These are phyloP conservation scores for Notiomystis cincta DNA, from an alignment of 2,113 vertebrate species.

Conservation along the genomic window DNA sequence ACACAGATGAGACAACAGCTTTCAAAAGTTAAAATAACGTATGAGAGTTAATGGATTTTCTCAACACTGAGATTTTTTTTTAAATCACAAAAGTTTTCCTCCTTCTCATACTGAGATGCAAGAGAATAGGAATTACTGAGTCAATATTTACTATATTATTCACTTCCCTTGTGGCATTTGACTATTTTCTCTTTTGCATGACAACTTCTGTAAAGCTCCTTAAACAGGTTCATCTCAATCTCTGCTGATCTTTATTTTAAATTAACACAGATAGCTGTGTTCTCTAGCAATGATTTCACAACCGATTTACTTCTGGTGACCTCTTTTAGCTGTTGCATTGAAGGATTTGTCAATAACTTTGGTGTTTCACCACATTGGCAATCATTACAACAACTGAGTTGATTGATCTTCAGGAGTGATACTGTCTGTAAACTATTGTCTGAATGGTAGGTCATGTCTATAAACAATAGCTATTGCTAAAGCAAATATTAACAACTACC, in stretches of 20 bases:
- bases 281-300: background rate
- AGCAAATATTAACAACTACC: background rate
- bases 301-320: background rate
- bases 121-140: background rate
- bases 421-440: background rate
- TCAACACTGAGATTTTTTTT: background rate
- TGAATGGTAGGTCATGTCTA: background rate
- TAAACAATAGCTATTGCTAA: background rate
- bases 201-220: background rate
- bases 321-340: background rate
- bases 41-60: background rate
- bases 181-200: background rate
- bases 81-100: background rate
- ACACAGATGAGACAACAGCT: background rate
- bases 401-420: background rate
- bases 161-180: background rate
- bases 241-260: background rate
- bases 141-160: background rate
- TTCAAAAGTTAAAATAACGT: background rate
- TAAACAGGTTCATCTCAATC: background rate
- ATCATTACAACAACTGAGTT: background rate
- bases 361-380: background rate
- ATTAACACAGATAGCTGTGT: background rate
- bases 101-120: background rate
- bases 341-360: background rate